A percentile compares a stretch with the other conserved stretches of the same genome.
These are phyloP conservation scores for Chymomyza procnemis DNA, from an alignment of 2,888 invertebrate species.

Conservation along the genomic window DNA sequence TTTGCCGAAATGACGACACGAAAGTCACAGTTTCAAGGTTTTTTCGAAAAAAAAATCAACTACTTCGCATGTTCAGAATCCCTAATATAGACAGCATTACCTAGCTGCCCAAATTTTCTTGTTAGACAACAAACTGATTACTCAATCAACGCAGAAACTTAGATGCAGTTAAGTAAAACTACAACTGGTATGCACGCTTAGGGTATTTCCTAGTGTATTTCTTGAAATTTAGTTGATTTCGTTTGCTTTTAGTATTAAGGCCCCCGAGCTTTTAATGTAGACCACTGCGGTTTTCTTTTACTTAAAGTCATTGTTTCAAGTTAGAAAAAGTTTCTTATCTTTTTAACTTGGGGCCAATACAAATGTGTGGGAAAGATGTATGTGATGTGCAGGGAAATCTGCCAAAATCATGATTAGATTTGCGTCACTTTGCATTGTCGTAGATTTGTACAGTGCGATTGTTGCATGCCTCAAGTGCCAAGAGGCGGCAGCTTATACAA, in stretches of 20 bases:
- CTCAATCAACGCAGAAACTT: no score
- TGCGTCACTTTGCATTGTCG: neutral
- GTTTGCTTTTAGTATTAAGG: neutral
- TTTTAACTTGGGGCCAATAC: neutral
- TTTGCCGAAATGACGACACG: no score
- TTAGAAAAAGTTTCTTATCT: neutral
- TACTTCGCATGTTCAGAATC: no score
- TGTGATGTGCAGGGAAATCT: neutral
- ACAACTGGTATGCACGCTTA: neutral
- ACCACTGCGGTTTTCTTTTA: neutral
- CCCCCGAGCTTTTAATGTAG: neutral
- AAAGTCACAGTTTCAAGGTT: no score
- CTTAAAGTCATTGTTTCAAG: neutral
- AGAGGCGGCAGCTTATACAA: neutral
- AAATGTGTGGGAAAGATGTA: neutral
- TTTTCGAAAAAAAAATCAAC: no score
- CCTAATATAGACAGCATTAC: no score
- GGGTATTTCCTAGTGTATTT: neutral
- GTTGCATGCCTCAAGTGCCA: neutral
- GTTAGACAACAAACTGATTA: no score
- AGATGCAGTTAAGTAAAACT: neutral
- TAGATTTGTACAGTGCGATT: neutral
- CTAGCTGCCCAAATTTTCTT: no score
- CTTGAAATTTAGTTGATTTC: neutral
- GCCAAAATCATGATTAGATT: neutral